These are phyloP conservation scores for Plutomurus gul DNA, from an alignment of 1,140 invertebrate species.

Conservation along the genomic window DNA sequence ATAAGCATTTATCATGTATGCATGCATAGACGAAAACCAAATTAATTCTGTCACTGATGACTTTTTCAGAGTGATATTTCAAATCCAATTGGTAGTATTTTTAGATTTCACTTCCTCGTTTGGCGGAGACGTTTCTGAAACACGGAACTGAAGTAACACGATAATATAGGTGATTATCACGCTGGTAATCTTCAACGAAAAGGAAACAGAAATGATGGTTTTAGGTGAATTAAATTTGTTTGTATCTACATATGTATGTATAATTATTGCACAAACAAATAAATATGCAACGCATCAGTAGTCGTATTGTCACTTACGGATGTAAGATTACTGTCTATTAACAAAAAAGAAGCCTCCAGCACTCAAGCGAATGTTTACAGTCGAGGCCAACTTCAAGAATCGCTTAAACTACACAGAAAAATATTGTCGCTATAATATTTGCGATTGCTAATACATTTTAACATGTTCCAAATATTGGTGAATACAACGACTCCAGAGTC, in stretches of 20 bases:
- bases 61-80: no score
- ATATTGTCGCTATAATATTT: background rate
- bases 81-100: background rate
- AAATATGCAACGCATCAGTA: background rate
- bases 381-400: conserved; percentile 18
- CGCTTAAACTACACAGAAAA: conserved; percentile 16
- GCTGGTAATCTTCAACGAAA: background rate
- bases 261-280: background rate
- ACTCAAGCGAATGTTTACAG: background rate
- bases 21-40: no score
- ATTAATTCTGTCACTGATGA: no score
- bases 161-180: conserved; percentile 35
- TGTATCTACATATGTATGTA: background rate
- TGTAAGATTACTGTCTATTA: conserved; percentile 20
- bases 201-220: background rate
- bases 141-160: conserved; percentile 18
- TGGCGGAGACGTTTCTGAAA: background rate
- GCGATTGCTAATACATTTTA: background rate
- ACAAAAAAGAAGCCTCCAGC: conserved; percentile 35
- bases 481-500: no score
- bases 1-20: no score
- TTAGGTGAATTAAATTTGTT: background rate
- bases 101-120: background rate
- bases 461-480: background rate
- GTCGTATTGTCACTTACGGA: conserved; percentile 24